These are phyloP conservation scores for Aythya fuligula DNA, from an alignment of 2,797 vertebrate species.

Conservation along the genomic window DNA sequence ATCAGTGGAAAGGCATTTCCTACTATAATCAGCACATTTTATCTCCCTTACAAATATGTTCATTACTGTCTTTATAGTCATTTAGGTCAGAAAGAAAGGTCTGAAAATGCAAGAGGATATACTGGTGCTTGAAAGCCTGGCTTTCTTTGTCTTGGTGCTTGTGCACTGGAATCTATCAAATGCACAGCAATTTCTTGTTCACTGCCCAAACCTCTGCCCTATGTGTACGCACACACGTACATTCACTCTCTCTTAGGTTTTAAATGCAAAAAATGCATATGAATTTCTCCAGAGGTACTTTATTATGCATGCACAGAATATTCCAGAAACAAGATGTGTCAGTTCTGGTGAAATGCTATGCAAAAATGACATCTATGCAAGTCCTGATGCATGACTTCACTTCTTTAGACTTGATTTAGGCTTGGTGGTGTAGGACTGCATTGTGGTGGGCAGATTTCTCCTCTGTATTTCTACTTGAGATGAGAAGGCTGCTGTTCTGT, in stretches of 20 bases:
- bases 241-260: not conserved
- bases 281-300: not conserved
- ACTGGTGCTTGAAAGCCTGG: not conserved
- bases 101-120: not conserved
- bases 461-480: not conserved
- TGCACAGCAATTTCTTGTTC: not conserved
- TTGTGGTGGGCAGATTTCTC: not conserved
- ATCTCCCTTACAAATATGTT: not conserved
- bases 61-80: not conserved
- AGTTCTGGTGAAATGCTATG: not conserved
- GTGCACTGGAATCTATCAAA: not conserved
- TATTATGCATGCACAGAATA: rapidly evolving
- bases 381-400: not conserved
- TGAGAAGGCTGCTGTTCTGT: not conserved
- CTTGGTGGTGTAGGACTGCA: not conserved
- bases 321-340: not conserved
- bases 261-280: not conserved
- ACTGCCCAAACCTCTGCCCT: not conserved
- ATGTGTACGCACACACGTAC: not conserved
- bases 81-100: not conserved
- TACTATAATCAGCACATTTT: not conserved
- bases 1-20: not conserved
- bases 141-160: not conserved
- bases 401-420: not conserved
- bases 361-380: not conserved